These are phyloP conservation scores for Poeciliopsis prolifica DNA, from an alignment of 2,113 vertebrate species.

Conservation along the genomic window DNA sequence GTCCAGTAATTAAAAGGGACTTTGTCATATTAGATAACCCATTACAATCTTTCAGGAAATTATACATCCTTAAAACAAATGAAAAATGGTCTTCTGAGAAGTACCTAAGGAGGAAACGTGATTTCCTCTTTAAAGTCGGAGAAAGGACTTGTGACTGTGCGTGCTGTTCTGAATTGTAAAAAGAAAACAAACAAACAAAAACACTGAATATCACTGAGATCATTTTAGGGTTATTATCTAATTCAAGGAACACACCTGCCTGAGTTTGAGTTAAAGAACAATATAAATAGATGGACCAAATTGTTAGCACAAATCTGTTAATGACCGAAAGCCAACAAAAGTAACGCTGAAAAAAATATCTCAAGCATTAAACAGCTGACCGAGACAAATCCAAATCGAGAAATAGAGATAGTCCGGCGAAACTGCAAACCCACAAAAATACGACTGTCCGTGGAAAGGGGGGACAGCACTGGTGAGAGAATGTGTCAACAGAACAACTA, in stretches of 20 bases:
- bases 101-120: neutral
- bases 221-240: too few relatives aligned
- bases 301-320: too few relatives aligned
- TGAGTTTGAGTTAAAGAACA: neutral
- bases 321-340: too few relatives aligned
- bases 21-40: slow-evolving; percentile 61
- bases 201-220: too few relatives aligned
- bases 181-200: neutral
- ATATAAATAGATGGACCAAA: too few relatives aligned
- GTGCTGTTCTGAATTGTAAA: neutral
- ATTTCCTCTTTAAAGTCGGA: slow-evolving; percentile 1
- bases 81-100: neutral
- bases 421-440: neutral
- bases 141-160: neutral
- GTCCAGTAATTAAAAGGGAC: slow-evolving; percentile 65
- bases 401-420: neutral
- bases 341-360: neutral
- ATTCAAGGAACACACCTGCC: too few relatives aligned
- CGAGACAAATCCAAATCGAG: neutral
- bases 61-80: slow-evolving; percentile 29
- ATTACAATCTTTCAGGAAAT: slow-evolving; percentile 55
- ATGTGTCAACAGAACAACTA: neutral
- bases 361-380: neutral
- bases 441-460: neutral
- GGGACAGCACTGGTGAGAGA: neutral